These are phyloP conservation scores for Ctenicera cuprea DNA, from an alignment of 2,888 invertebrate genomes.

Conservation along the genomic window DNA sequence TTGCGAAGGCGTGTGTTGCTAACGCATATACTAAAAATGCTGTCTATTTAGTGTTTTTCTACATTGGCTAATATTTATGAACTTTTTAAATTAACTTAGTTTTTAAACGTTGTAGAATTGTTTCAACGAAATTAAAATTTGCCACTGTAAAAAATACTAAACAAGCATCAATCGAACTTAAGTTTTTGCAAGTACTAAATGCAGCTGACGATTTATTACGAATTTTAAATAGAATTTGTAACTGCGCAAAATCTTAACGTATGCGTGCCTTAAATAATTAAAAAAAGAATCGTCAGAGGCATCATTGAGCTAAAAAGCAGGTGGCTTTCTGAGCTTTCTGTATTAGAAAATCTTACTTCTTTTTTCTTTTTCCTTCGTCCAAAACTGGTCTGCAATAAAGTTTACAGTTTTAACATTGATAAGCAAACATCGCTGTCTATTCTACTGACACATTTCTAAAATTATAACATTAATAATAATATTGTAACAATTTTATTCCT, in stretches of 20 bases:
- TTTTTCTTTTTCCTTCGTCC: slow-evolving; percentile 99
- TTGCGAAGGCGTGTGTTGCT: slow-evolving; percentile 50
- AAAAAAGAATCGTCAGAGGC: slow-evolving; percentile 68
- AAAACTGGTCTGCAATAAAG: slow-evolving; percentile 89
- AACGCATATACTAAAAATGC: slow-evolving; percentile 51
- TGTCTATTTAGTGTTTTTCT: slow-evolving; percentile 38
- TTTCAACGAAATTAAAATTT: not conserved
- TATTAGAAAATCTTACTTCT: slow-evolving; percentile 90
- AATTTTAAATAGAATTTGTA: slow-evolving; percentile 13
- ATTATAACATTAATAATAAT: slow-evolving; percentile 26
- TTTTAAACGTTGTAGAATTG: too few species aligned
- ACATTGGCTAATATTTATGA: slow-evolving; percentile 34
- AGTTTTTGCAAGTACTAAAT: slow-evolving; percentile 46
- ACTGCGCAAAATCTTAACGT: not conserved
- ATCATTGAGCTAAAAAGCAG: slow-evolving; percentile 69
- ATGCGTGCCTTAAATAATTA: not conserved
- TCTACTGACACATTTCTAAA: slow-evolving; percentile 59
- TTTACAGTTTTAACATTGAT: slow-evolving; percentile 72
- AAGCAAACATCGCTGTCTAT: slow-evolving; percentile 69
- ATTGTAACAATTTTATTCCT: slow-evolving; percentile 41
- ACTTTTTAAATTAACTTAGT: too few species aligned
- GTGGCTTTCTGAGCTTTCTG: slow-evolving; percentile 68
- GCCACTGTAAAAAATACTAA: slow-evolving; percentile 46
- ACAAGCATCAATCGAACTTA: slow-evolving; percentile 44
- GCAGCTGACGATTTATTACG: slow-evolving; percentile 48